phyloP scores from a whole-genome alignment of 2,797 vertebrate species.

The Miichthys miiuy region DNA sequence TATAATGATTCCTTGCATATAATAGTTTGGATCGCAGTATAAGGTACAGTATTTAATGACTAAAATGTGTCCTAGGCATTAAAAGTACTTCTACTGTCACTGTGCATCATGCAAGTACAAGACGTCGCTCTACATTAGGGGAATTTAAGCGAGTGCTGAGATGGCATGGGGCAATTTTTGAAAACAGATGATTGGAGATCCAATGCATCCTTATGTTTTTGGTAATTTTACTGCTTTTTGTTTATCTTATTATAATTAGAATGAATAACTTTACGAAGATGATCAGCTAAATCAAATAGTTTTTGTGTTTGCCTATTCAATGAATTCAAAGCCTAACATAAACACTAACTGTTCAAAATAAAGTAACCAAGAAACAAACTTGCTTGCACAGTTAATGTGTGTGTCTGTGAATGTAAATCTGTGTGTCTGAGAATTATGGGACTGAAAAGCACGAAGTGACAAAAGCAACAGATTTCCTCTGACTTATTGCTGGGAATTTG shows the following conservation, averaged over 20 bases:
- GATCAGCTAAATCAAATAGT: not conserved
- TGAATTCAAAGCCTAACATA: not conserved
- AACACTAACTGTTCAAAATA: slow-evolving; percentile 18
- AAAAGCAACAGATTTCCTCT: slow-evolving; percentile 43
- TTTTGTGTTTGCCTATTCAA: not conserved
- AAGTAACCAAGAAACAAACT: not conserved
- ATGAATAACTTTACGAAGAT: not conserved
- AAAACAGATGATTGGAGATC: not conserved
- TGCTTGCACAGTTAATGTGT: not conserved
- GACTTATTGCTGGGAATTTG: slow-evolving; percentile 23
- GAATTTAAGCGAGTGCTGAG: not conserved
- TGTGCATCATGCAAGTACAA: not conserved
- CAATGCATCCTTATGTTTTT: not conserved
- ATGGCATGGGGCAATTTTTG: not conserved
- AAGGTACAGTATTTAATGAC: not conserved
- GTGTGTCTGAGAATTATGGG: not conserved
- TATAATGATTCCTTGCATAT: not conserved
- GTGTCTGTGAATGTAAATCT: not conserved
- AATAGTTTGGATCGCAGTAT: not conserved
- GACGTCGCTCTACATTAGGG: not conserved
- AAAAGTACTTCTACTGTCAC: not conserved
- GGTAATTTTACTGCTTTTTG: not conserved
- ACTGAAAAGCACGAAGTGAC: slow-evolving; percentile 16
- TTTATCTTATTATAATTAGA: not conserved
- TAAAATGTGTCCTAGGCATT: not conserved